Evolutionary conservation across 2,113 vertebrate species (phyloP).

Genomic region (Saccopteryx leptura): DNA sequence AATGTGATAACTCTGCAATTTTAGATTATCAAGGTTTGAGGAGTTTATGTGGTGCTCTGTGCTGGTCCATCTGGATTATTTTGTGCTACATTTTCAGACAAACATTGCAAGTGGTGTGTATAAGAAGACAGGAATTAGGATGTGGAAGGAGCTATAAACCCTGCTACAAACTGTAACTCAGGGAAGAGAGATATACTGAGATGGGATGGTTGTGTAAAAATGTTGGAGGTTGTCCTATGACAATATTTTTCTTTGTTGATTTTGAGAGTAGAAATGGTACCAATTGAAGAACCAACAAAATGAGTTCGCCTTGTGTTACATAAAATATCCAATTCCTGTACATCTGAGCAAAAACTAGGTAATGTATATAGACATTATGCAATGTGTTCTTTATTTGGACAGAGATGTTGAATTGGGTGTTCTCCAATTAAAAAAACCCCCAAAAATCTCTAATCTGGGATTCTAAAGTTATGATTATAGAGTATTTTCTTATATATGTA

Average conservation of each 20-base stretch:
- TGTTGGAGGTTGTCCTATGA: not conserved
- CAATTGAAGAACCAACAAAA: not conserved
- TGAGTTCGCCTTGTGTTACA: not conserved
- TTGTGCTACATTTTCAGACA: not conserved
- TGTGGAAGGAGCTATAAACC: not conserved
- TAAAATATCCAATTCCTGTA: not conserved
- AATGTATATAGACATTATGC: not conserved
- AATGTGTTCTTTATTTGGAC: not conserved
- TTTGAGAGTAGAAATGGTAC: not conserved
- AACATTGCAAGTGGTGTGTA: not conserved
- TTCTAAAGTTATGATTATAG: conserved; percentile 39
- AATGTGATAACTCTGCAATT: not conserved
- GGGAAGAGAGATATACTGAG: not conserved
- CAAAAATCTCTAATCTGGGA: not conserved
- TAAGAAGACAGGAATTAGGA: not conserved
- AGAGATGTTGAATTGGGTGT: not conserved
- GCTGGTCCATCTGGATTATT: not conserved
- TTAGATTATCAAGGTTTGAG: not conserved
- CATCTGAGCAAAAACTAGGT: not conserved
- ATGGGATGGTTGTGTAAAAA: not conserved
- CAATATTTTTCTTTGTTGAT: conserved; percentile 1
- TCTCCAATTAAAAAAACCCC: not conserved
- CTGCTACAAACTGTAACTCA: not conserved
- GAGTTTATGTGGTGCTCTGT: not conserved
- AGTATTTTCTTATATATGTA: not conserved